Base-by-base conservation (phyloP, 2,888 invertebrate species). In the Thelaira solivaga region DNA sequence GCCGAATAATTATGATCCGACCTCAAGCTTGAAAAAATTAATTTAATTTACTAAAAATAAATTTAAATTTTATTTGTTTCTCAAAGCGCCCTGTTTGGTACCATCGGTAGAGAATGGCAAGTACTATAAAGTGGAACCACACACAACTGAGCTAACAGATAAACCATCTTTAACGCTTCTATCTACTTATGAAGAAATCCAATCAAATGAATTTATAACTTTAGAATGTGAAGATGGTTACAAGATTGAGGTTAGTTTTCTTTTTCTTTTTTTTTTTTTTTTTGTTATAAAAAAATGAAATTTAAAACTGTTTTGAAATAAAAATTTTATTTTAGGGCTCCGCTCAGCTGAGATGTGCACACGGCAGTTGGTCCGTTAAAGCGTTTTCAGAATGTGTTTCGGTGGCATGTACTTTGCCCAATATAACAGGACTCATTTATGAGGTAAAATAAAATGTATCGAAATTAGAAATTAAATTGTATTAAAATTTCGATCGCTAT, bases 281-380 rank as follows among this genome's bases (percentile, higher is more conserved):
- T n/a, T n/a, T n/a, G n/a, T n/a, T n/a, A n/a, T n/a, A n/a, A n/a
- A n/a, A n/a, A n/a, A n/a, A n/a, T n/a, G n/a, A n/a, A 10, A 10
- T 34, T 2, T 20, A 10, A 10, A 8, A 41, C 18, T 41, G 0
- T 16, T 41, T 41, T 6, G 3, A 41, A 18, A 20, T 2, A 18
- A 8, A 18, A 18, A 10, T 6, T 39, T 13, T 4, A 13, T 39
- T 13, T 39, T 13, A 92, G 92, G 96, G 95, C 0, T 92, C 94
- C 0, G 92, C 92, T 2, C 93, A 93, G 82, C 89, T 96, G 31
- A 91, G 93, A 29, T 96, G 96, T 84, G 94, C 93, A 91, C 93
- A 94, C 80, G 96, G 96, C 2, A 94, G 95, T 83, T 96, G 95
- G 95, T 93, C 94, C 0, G 93, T 93, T 0, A 92, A 93, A 8